A percentile compares a stretch with the other conserved stretches of the same genome.
Evolutionary conservation across 1,140 invertebrate species (phyloP).

Genomic region (Stegodyphus mimosarum): DNA sequence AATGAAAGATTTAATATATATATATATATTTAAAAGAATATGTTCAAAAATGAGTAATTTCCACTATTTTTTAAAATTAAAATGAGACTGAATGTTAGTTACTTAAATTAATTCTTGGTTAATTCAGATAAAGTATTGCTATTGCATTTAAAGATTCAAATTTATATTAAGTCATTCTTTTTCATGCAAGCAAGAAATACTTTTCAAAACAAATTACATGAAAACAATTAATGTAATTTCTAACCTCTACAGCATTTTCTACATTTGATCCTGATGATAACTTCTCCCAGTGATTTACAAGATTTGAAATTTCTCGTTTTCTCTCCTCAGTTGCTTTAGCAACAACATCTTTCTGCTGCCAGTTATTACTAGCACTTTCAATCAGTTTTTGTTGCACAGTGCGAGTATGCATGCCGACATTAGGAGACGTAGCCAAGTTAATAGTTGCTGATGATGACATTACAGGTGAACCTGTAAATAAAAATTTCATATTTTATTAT

Average conservation of each 20-base stretch:
- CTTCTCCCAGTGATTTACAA: slow-evolving; percentile 49
- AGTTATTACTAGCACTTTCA: slow-evolving; percentile 63
- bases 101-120: no score
- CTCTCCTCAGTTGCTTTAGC: slow-evolving; percentile 64
- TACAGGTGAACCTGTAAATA: not conserved
- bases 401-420: slow-evolving; percentile 7
- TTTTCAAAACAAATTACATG: not conserved
- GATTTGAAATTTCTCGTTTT: slow-evolving; percentile 65
- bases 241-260: slow-evolving; percentile 19
- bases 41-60: no score
- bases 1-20: no score
- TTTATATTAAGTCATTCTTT: no score
- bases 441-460: no score
- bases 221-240: not conserved
- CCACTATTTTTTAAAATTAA: no score
- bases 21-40: no score
- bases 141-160: no score
- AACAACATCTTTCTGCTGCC: slow-evolving; percentile 63
- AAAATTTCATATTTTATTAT: not conserved
- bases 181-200: no score
- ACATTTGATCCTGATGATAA: slow-evolving; percentile 20
- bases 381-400: slow-evolving; percentile 65
- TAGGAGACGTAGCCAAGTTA: no score
- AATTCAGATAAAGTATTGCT: no score
- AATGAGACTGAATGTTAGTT: no score